phyloP scores from a whole-genome alignment of 1,140 invertebrate species.

The Bombus consobrinus region DNA sequence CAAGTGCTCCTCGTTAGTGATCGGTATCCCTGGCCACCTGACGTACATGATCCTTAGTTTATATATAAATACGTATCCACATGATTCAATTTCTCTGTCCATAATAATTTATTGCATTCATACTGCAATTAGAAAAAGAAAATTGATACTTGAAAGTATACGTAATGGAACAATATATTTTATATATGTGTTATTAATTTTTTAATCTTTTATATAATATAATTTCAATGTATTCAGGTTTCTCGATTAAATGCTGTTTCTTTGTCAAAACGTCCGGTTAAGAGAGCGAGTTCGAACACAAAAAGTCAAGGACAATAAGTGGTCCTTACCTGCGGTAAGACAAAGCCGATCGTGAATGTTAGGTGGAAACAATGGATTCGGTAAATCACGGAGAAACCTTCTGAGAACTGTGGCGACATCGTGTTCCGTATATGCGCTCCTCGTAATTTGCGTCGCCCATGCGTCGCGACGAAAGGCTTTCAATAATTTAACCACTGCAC shows the following conservation, averaged over 20 bases:
- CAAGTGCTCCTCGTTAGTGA: no score
- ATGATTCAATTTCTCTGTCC: background rate
- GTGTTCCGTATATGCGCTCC: conserved; percentile 90
- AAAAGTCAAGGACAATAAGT: conserved; percentile 15
- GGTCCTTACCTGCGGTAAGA: conserved; percentile 60
- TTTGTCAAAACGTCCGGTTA: background rate
- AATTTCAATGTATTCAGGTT: background rate
- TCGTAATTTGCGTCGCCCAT: conserved; percentile 90
- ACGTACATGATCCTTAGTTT: no score
- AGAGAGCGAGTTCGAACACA: background rate
- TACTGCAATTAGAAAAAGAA: background rate
- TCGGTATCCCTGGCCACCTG: no score
- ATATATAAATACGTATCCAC: no score
- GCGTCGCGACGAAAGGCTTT: conserved; percentile 90
- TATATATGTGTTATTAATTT: no score
- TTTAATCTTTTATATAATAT: background rate
- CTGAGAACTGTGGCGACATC: conserved; percentile 94
- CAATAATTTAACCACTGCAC: conserved; percentile 90
- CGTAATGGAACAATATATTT: no score
- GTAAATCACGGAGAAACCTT: conserved; percentile 91
- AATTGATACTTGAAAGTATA: background rate
- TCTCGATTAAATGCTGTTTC: background rate
- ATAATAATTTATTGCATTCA: background rate
- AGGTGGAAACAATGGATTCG: conserved; percentile 87
- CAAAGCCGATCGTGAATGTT: conserved; percentile 84